Conservation (phyloP, 2,888 invertebrate genomes). For the Xestia rhomboidea region DNA sequence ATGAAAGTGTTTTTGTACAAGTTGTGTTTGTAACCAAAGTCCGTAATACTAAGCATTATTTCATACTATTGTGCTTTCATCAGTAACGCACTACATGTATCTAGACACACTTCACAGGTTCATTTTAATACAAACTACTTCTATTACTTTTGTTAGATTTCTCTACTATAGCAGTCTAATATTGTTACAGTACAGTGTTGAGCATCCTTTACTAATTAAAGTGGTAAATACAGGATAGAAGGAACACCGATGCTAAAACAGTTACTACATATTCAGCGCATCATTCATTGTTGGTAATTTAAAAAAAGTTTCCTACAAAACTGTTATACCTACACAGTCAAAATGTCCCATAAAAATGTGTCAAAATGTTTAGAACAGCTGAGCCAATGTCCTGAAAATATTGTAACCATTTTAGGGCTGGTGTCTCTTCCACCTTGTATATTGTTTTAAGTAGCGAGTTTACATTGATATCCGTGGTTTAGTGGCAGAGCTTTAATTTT, state of each 20-base stretch:
- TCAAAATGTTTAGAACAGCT: too few species aligned
- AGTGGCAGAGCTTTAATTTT: neutral
- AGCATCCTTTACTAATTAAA: neutral
- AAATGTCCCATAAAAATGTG: too few species aligned
- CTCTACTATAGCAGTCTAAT: neutral
- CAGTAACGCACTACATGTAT: conserved; percentile 1
- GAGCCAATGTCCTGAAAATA: too few species aligned
- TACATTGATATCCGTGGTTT: conserved; percentile 2
- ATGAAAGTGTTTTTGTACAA: conserved; percentile 5
- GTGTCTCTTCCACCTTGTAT: neutral
- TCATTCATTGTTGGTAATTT: too few species aligned
- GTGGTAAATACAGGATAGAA: neutral
- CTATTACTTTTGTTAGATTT: neutral
- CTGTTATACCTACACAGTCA: too few species aligned
- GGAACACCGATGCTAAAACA: neutral
- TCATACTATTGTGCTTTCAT: conserved; percentile 20
- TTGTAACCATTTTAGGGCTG: too few species aligned
- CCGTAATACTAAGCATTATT: conserved; percentile 12
- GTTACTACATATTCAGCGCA: too few species aligned
- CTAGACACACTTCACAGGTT: neutral
- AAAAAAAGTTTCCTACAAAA: too few species aligned
- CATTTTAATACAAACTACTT: conserved; percentile 2
- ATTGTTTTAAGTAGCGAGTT: neutral
- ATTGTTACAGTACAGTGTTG: neutral
- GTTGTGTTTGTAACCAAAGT: conserved; percentile 6